phyloP scores from a whole-genome alignment of 2,888 invertebrate genomes.

The Cephus pulcher region DNA sequence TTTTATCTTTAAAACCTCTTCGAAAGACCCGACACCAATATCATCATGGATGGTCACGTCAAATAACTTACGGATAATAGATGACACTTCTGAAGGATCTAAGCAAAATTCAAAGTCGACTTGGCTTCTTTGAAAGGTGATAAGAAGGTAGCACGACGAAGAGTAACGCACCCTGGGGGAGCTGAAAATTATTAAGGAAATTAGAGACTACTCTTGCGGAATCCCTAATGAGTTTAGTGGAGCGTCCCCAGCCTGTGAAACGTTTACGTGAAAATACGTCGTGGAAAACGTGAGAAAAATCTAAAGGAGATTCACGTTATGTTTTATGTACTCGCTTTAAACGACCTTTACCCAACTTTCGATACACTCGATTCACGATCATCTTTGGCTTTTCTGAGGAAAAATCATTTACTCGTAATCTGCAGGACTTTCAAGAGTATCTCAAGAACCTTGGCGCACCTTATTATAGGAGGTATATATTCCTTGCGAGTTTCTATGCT shows the following conservation, averaged over 20 bases:
- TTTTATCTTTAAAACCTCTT: background rate
- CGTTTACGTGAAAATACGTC: background rate
- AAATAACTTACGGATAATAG: too few species aligned
- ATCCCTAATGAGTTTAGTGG: slow-evolving; percentile 6
- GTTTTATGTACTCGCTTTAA: background rate
- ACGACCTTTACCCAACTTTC: background rate
- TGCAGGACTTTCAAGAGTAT: background rate
- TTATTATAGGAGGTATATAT: background rate
- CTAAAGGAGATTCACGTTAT: background rate
- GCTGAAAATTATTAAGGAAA: slow-evolving; percentile 5
- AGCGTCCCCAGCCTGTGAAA: background rate
- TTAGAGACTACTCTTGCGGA: slow-evolving; percentile 3
- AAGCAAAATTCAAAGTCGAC: background rate
- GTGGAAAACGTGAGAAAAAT: background rate
- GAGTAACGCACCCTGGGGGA: background rate
- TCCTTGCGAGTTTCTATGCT: background rate
- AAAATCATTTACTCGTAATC: background rate
- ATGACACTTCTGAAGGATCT: background rate
- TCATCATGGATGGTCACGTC: background rate
- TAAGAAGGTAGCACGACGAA: background rate
- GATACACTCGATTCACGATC: background rate
- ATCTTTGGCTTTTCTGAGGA: too few species aligned
- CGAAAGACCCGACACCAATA: background rate
- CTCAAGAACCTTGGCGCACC: background rate
- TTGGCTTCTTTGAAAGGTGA: background rate